These are phyloP conservation scores for Danio jaintianensis DNA, from an alignment of 2,797 vertebrate genomes.

Conservation along the genomic window DNA sequence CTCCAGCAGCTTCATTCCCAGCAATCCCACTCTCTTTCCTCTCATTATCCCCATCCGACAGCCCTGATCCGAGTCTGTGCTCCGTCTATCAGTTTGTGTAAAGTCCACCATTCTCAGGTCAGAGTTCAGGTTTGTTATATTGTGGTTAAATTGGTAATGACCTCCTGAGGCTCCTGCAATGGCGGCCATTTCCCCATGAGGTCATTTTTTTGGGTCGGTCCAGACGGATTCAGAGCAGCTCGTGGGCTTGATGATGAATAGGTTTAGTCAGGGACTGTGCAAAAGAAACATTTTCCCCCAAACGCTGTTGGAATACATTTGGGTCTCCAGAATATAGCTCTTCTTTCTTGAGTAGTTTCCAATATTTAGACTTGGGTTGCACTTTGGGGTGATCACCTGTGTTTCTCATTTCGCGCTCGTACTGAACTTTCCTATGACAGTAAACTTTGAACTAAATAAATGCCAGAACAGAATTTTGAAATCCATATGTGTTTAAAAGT, in stretches of 20 bases:
- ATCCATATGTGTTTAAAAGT: too few species aligned
- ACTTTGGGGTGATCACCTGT: too few species aligned
- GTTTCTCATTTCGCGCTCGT: too few species aligned
- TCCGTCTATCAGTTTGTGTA: conserved; percentile 19
- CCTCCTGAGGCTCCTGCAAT: conserved; percentile 29
- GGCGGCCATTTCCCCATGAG: conserved; percentile 39
- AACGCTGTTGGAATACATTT: conserved; percentile 15
- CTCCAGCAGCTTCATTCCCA: conserved; percentile 1
- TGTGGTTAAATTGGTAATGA: conserved; percentile 45
- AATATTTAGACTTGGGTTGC: background rate
- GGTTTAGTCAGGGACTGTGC: conserved; percentile 17
- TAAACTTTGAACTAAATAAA: too few species aligned
- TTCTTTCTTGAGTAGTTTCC: background rate
- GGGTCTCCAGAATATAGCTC: background rate
- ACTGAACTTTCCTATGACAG: too few species aligned
- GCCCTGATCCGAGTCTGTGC: conserved; percentile 20
- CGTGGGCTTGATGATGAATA: conserved; percentile 43
- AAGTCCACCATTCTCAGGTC: conserved; percentile 38
- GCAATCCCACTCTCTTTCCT: background rate
- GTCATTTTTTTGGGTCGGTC: conserved; percentile 40
- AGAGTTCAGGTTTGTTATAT: conserved; percentile 53
- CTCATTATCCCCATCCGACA: conserved; percentile 10
- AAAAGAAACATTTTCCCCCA: background rate
- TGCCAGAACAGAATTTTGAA: too few species aligned
- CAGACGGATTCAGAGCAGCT: conserved; percentile 20